Evolutionary conservation across 2,888 invertebrate genomes (phyloP).

Genomic region (Xestobium rufovillosum): DNA sequence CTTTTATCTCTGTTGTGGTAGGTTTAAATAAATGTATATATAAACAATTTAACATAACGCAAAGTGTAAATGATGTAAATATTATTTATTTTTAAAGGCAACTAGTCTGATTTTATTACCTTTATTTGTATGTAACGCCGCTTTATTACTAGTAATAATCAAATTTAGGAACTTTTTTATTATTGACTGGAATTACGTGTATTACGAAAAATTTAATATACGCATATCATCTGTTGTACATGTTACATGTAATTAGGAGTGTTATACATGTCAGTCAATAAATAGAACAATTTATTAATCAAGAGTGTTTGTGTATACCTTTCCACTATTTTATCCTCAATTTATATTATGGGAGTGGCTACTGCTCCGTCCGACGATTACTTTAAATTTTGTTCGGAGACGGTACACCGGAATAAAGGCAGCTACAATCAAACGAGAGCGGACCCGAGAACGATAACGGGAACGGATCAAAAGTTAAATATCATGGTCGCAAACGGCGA

Average conservation of each 20-base stretch:
- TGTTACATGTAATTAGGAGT: slow-evolving; percentile 38
- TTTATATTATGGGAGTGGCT: too few species aligned
- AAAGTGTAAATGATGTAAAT: slow-evolving; percentile 28
- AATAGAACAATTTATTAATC: too few species aligned
- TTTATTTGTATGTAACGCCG: slow-evolving; percentile 18
- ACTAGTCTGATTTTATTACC: slow-evolving; percentile 30
- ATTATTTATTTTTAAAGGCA: slow-evolving; percentile 32
- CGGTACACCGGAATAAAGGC: too few species aligned
- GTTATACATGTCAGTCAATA: slow-evolving; percentile 41
- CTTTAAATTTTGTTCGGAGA: too few species aligned
- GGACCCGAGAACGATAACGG: too few species aligned
- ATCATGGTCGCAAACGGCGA: too few species aligned
- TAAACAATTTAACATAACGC: slow-evolving; percentile 21
- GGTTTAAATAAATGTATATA: slow-evolving; percentile 19
- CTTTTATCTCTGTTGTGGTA: slow-evolving; percentile 33
- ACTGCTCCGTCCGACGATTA: too few species aligned
- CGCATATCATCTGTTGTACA: slow-evolving; percentile 40
- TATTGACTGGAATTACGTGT: slow-evolving; percentile 31
- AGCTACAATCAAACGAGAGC: too few species aligned
- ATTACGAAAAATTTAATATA: slow-evolving; percentile 34
- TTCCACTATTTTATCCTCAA: too few species aligned
- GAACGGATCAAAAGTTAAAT: too few species aligned
- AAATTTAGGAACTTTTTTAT: slow-evolving; percentile 30
- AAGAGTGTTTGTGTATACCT: too few species aligned
- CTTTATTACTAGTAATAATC: slow-evolving; percentile 14